Evolutionary conservation across 2,113 vertebrate species (phyloP), one percentile per base, ranked within the genome.

Genomic region (Alethe castanea): DNA sequence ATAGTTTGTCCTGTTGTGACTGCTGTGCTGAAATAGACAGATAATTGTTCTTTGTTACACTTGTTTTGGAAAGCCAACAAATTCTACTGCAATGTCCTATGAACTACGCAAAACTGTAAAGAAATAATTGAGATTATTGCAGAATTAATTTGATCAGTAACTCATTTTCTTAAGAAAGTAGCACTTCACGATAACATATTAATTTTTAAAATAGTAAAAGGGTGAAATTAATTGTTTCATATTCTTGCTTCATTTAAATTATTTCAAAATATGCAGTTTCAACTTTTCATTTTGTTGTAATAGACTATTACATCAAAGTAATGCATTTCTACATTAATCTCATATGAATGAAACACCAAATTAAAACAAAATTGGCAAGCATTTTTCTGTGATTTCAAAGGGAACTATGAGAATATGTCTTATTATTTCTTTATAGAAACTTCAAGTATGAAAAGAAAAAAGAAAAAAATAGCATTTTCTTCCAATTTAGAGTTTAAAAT

Each of bases 201-300:
- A 29, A 36, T 82, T 82, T 78, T 74, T 40, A 8, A 78, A 74
- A 65, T 20, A 20, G 13, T 38, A 56, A 78, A 78, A 70, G 7
- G 31, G 4, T 56, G 22, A 31, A 36, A 19, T 44, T 12, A 52
- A 23, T 69, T 66, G 9, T 52, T 86, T 66, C 5, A 10, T 47
- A 44, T 18, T 13, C 15, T 61, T 52, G 14, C 3, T 74, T 79
- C 5, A 28, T 79, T 82, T 78, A 78, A 81, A 48, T 45, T 60
- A 44, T 54, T 62, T 71, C 1, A 0, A 69, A 86, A 77, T 38
- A 66, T 19, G 9, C 0, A 0, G 1, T 56, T 80, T 60, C 12
- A 35, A 14, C 7, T 42, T 47, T 57, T 77, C 11, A 8, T 67
- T 80, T 77, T 57, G 4, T 8, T 67, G 8, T 38, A 42, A 71